Percentiles rank a stretch among this genome's conserved stretches.
Evolutionary conservation across 2,113 vertebrate species (phyloP).

Genomic region (Seriola rivoliana): DNA sequence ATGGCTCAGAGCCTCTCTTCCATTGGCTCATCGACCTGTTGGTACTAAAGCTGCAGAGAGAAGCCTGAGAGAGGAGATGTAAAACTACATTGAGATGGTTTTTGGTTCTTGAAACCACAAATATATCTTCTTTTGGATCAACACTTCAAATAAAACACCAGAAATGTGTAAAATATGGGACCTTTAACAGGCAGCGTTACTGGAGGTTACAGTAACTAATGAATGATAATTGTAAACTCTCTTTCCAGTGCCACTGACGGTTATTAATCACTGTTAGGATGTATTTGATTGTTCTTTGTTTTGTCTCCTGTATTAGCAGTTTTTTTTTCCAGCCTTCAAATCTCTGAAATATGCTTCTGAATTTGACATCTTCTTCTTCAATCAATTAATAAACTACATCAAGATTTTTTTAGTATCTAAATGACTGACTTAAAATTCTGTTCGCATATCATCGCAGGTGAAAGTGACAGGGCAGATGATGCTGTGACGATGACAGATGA

Average conservation of each 20-base stretch:
- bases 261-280: background rate
- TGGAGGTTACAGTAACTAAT: background rate
- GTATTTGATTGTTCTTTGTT: background rate
- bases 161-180: too few species aligned
- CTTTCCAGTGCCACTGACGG: background rate
- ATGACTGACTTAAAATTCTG: background rate
- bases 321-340: background rate
- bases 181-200: too few species aligned
- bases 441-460: conserved; percentile 35
- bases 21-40: too few species aligned
- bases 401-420: background rate
- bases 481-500: conserved; percentile 54
- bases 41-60: too few species aligned
- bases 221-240: conserved; percentile 14
- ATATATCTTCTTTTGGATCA: too few species aligned
- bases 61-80: too few species aligned
- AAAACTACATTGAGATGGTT: too few species aligned
- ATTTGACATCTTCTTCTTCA: background rate
- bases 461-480: conserved; percentile 50
- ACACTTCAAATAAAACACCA: too few species aligned
- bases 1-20: too few species aligned
- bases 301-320: background rate
- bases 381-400: background rate
- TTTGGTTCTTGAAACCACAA: too few species aligned
- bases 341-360: background rate